Base-by-base conservation (phyloP, 2,888 invertebrate species). In the Alcis repandata region DNA sequence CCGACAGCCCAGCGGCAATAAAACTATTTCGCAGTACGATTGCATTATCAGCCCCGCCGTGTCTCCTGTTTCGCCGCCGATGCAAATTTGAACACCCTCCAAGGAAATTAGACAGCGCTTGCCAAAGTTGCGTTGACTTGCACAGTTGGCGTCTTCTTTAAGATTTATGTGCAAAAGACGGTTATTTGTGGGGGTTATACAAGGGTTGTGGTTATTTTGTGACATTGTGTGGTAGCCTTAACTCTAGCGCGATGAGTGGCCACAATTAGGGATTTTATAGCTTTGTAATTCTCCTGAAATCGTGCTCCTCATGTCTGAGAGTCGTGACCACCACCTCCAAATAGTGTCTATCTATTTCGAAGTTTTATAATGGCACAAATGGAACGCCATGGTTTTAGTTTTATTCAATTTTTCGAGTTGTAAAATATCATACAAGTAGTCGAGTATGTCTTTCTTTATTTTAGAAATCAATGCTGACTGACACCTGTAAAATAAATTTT, bases 21-120 rank as follows among this genome's bases (percentile, higher is more conserved):
- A 61, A 66, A 69, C 66, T 59, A 58, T 60, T 59, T 46, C 15
- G 52, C 58, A 54, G n/a, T 63, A 20, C 59, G 54, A 60, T 54
- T 53, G 63, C 63, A 59, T 61, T 67, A 64, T 65, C 60, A 60
- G 49, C 51, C 15, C 1, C 49, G 49, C 32, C 49, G 1, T 1
- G 27, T 13, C 19, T 41, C 52, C 40, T 45, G 20, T 13, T 11
- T 27, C 52, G 40, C 20, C 36, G 38, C 17, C 38, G 38, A 41
- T 67, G 63, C 52, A 58, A 58, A 58, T 63, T 27, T 63, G 57
- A 58, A 58, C 52, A 46, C 51, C 52, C 51, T 58, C 36, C 15
- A 13, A 40, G 53, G 43, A 58, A 63, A 63, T 58, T 63, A 63
- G 48, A 63, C 13, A 10, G 46, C 40, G 53, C 46, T 36, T 45